phyloP scores from a whole-genome alignment of 2,888 invertebrate species.

The Macrosiphum euphorbiae region DNA sequence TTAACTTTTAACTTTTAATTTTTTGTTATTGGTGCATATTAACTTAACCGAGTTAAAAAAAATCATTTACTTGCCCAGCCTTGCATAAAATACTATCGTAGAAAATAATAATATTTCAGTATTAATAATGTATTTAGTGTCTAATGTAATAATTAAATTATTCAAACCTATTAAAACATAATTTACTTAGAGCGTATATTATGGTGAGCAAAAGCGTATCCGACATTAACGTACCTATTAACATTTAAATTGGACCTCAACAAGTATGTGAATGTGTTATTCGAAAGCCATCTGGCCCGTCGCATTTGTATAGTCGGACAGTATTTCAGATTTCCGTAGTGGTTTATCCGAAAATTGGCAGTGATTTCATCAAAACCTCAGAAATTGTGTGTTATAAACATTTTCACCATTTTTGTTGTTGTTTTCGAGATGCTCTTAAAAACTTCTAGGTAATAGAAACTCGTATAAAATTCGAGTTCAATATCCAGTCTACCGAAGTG shows the following conservation, averaged over 20 bases:
- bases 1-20: too few relatives aligned
- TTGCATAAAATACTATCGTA: too few relatives aligned
- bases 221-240: background rate
- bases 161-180: background rate
- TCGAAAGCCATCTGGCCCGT: background rate
- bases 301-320: background rate
- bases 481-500: background rate
- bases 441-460: background rate
- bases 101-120: too few relatives aligned
- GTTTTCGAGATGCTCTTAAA: background rate
- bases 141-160: background rate
- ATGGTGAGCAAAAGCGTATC: background rate
- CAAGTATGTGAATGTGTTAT: background rate
- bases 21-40: too few relatives aligned
- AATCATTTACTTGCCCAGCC: too few relatives aligned
- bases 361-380: background rate
- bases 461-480: background rate
- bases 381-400: background rate
- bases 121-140: background rate
- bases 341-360: background rate
- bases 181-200: background rate
- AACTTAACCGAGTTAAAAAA: too few relatives aligned
- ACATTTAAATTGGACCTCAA: background rate
- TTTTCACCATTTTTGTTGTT: background rate
- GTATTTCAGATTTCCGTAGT: background rate